Evolutionary conservation across 1,140 invertebrate genomes (phyloP).

Genomic region (Anoplophora glabripennis): DNA sequence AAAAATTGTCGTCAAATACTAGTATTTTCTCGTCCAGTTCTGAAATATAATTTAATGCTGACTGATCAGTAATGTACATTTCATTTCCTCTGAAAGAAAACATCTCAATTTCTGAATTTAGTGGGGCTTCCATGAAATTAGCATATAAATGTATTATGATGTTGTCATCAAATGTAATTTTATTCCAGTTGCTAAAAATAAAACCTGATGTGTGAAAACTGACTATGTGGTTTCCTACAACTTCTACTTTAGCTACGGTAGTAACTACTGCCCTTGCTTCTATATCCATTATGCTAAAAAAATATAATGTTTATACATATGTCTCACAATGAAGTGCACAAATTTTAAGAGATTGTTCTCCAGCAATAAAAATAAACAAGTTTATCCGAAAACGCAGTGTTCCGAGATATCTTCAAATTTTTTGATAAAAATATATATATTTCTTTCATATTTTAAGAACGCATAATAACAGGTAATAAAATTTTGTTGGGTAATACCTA

Average conservation of each 20-base stretch:
- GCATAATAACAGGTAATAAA: too few relatives aligned
- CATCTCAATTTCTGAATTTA: conserved; percentile 47
- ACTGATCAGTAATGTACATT: conserved; percentile 52
- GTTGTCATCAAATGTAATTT: conserved; percentile 61
- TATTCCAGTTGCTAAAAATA: conserved; percentile 61
- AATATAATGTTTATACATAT: conserved; percentile 15
- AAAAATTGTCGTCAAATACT: conserved; percentile 60
- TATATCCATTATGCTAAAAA: conserved; percentile 62
- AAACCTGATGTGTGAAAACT: conserved; percentile 56
- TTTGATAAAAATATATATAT: too few relatives aligned
- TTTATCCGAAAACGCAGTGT: too few relatives aligned
- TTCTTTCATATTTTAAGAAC: too few relatives aligned
- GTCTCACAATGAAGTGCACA: too few relatives aligned
- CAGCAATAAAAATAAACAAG: too few relatives aligned
- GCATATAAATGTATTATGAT: conserved; percentile 57
- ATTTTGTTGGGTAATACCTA: too few relatives aligned
- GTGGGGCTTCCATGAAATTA: conserved; percentile 53
- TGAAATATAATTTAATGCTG: conserved; percentile 57
- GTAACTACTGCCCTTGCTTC: conserved; percentile 60
- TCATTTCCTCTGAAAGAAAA: conserved; percentile 64
- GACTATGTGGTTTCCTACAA: conserved; percentile 62
- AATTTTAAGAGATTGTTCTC: too few relatives aligned
- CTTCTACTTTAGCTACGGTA: conserved; percentile 58
- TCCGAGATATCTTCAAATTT: too few relatives aligned
- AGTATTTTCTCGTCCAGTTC: conserved; percentile 53